Evolutionary conservation across 2,797 vertebrate genomes (phyloP), one percentile per base, ranked within the genome.

Genomic region (Sparidentex hasta): DNA sequence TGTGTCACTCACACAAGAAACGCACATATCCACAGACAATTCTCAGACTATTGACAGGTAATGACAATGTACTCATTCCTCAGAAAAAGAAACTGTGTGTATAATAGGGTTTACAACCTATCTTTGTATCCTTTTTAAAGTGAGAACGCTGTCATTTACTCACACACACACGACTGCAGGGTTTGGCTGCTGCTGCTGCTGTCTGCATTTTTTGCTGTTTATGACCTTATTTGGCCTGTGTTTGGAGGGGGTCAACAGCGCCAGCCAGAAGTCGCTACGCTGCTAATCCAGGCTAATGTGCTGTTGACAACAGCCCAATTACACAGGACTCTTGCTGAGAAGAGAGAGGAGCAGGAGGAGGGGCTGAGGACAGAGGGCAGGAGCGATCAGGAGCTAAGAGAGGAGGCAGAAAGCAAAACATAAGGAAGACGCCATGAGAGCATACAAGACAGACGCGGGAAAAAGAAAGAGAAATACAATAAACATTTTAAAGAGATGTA

Each of bases 261-360:
- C 70, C 88, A 90, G 89, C 86, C 88, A 88, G 68, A 87, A 94
- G 92, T 90, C 82, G 64, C 90, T 86, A 71, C 77, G 44, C 88
- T 80, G 90, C 88, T 95, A 93, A 95, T 94, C 90, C 89, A 71
- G 82, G 88, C 90, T 95, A 95, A 95, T 95, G 90, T 94, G 92
- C 91, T 92, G 90, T 95, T 93, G 90, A 95, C 94, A 95, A 94
- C 94, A 93, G 73, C 87, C 93, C 93, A 95, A 94, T 95, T 95
- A 94, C 90, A 87, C 76, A 83, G 85, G 82, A 74, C 87, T 91
- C 94, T 92, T 76, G 88, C 90, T 80, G 92, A 81, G 92, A 52
- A 20, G 29, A 58, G 72, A 69, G 78, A 55, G 54, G 77, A 58
- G 65, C 59, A 50, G 57, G 66, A 80, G 79, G 73, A 83, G 79